Base-by-base conservation (phyloP, 2,113 vertebrate genomes). In the Dicaeum eximium region DNA sequence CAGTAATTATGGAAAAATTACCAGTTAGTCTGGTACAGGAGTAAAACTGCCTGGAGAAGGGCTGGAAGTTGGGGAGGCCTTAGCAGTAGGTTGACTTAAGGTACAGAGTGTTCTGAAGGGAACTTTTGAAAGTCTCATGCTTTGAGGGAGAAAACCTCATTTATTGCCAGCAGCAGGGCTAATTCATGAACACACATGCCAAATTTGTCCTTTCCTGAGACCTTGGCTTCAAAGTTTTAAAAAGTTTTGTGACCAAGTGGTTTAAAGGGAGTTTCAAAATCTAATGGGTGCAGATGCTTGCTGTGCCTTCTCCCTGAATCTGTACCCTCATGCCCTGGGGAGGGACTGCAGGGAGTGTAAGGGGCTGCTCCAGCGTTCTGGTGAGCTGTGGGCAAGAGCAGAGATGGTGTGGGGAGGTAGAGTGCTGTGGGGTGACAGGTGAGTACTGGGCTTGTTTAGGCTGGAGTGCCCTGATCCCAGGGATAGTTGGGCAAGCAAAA, bases 181-280 rank as follows among this genome's bases (percentile, higher is more conserved):
- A 21, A 1, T 22, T 19, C 8, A 1, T 60, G 45, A 31, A 4
- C 24, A 28, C 24, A 5, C 3, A 15, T 33, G 33, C 45, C 35
- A 7, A 13, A 0, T 33, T 61, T 0, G 0, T 62, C 30, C 27
- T 33, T 53, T 87, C 31, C 45, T 1, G 6, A 86, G 50, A 90
- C 30, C 19, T 8, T 3, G 1, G 8, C 56, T 57, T 58, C 9
- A 9, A 56, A 71, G 40, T 33, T 86, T 66, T 45, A 6, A 24
- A 7, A 62, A 38, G 30, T 90, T 81, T 85, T 88, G 17, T 92
- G 42, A 50, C 48, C 1, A 54, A 1, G 17, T 23, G 18, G 8
- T 53, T 91, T 47, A 47, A 80, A 48, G 37, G 16, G 21, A 51
- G 11, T 71, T 83, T 73, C 25, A 37, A 25, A 82, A 47, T 28